Base-by-base conservation (phyloP, 1,140 invertebrate genomes). In the Cydia amplana region DNA sequence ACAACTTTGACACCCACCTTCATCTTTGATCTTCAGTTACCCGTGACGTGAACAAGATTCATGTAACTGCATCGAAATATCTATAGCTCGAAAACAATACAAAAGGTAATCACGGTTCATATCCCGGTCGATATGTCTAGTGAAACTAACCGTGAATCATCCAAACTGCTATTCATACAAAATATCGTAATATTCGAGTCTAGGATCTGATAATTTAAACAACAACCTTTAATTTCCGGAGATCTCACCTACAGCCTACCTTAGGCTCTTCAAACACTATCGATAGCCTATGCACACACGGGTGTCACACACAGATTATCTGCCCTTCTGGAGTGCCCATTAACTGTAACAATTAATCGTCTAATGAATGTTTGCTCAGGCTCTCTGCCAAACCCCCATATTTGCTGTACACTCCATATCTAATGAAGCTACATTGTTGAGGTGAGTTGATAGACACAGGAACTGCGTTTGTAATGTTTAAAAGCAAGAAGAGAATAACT, bases 331-430 rank as follows among this genome's bases (percentile, higher is more conserved):
- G 23, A 46, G 72, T 46, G 12, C 23, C 40, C 72, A 73, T 51
- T 49, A 51, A 46, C 72, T 49, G 40, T 73, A 43, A 73, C 72
- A 49, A 73, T 73, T 73, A 73, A 73, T 73, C 72, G 18, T 23
- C 72, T 73, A 73, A 73, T 73, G 72, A 73, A 73, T 73, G 72
- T 73, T 73, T 73, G 72, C 46, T 23, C 18, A 73, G 20, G 43
- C 43, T 23, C 72, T 51, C 72, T 10, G 46, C 40, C 46, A 49
- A 51, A 51, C 65, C 65, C 28, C 72, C 20, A 73, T 73, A 73
- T 73, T 73, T 73, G 72, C 43, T 51, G 43, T 49, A 18, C 72
- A 73, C 72, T 73, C 43, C 72, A 73, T 73, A 73, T 73, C 72
- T 73, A 73, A 73, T 49, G 72, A 73, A 73, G 65, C 65, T 70